Conservation (phyloP, 2,797 vertebrate genomes). For the Gymnothorax javanicus region DNA sequence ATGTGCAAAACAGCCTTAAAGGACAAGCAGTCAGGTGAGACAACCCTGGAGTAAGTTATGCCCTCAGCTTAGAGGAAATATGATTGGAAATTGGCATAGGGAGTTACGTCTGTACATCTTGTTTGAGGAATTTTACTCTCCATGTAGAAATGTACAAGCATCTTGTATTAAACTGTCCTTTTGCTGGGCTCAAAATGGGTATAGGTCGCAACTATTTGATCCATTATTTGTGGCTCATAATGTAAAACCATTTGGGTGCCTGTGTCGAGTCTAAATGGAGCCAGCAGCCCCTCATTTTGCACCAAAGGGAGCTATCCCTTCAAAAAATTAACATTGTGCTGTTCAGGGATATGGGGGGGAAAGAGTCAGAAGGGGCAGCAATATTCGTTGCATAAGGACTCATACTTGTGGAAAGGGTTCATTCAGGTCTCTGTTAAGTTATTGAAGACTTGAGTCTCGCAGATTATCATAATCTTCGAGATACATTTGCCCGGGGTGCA, state of each 20-base stretch:
- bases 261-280: no score
- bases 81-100: background rate
- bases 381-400: background rate
- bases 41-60: background rate
- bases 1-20: constrained; percentile 99
- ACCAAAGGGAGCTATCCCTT: no score
- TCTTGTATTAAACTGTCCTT: background rate
- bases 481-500: background rate
- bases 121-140: background rate
- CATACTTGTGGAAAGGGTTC: background rate
- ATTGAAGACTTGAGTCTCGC: background rate
- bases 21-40: constrained; percentile 96
- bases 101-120: background rate
- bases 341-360: no score
- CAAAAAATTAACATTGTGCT: no score
- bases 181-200: background rate
- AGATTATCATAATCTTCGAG: background rate
- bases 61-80: background rate
- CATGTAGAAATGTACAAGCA: background rate
- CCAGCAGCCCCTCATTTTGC: no score
- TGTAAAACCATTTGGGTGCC: no score
- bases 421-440: background rate
- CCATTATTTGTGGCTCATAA: no score
- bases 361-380: no score
- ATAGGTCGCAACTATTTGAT: no score